Evolutionary conservation across 2,797 vertebrate genomes (phyloP).

Genomic region (Hemibagrus guttatus): DNA sequence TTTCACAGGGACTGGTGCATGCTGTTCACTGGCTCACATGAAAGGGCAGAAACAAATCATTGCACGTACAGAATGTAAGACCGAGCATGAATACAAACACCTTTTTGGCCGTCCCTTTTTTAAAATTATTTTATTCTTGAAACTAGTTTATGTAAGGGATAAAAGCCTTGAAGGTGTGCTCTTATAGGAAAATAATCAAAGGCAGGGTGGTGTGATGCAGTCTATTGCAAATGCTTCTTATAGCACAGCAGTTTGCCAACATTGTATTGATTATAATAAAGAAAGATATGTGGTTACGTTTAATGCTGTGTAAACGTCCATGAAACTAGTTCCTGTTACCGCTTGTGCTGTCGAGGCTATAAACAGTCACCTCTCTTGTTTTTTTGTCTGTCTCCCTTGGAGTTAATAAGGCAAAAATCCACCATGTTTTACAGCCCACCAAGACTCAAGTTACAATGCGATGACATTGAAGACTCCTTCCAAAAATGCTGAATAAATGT

Average conservation of each 20-base stretch:
- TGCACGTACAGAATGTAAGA: not conserved
- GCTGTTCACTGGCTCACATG: not conserved
- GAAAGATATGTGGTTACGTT: not conserved
- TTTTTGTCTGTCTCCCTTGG: not conserved
- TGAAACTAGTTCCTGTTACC: not conserved
- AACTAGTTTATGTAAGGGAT: not conserved
- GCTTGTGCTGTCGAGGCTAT: not conserved
- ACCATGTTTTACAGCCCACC: not conserved
- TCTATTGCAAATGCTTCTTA: not conserved
- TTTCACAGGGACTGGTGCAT: not conserved
- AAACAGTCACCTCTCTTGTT: not conserved
- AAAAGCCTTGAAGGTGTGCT: not conserved
- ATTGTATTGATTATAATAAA: not conserved
- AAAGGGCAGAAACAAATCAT: not conserved
- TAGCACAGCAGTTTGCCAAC: no score
- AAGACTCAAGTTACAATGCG: not conserved
- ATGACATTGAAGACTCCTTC: not conserved
- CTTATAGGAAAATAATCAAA: slow-evolving; percentile 6
- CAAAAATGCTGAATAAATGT: not conserved
- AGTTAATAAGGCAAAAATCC: not conserved
- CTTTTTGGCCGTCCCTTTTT: not conserved
- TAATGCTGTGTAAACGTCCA: not conserved
- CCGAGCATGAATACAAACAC: not conserved
- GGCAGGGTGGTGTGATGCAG: not conserved
- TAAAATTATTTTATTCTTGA: not conserved